These are phyloP conservation scores for Sterrhoptilus dennistouni DNA, from an alignment of 2,113 vertebrate genomes.

Conservation along the genomic window DNA sequence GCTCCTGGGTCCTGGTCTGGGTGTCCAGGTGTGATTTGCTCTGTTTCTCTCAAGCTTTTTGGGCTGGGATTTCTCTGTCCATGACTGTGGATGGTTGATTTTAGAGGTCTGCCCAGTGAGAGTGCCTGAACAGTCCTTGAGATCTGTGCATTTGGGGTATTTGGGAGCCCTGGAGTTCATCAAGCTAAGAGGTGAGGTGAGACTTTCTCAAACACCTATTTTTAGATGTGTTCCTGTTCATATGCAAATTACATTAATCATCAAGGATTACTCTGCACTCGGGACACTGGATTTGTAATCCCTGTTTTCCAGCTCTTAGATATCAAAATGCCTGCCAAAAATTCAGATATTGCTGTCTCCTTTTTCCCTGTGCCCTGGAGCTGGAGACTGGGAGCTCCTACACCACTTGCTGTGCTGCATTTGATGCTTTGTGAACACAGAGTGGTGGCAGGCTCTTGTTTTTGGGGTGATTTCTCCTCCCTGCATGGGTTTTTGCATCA, in stretches of 20 bases:
- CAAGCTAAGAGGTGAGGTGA: not conserved
- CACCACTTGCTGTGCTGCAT: rapidly evolving
- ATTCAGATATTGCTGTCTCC: rapidly evolving
- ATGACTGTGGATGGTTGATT: rapidly evolving
- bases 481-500: not conserved
- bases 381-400: not conserved
- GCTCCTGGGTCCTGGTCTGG: not conserved
- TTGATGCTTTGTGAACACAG: not conserved
- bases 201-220: not conserved
- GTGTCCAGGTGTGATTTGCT: not conserved
- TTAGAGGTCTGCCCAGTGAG: rapidly evolving
- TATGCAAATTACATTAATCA: not conserved
- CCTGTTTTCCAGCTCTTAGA: not conserved
- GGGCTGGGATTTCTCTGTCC: not conserved
- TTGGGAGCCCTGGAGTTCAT: not conserved
- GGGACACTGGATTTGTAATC: not conserved
- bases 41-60: not conserved
- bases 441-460: not conserved
- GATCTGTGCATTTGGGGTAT: not conserved
- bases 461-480: not conserved
- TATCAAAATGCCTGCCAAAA: not conserved
- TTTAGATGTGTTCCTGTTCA: not conserved
- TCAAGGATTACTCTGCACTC: not conserved
- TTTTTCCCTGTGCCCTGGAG: rapidly evolving
- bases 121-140: not conserved